Conservation (phyloP, 2,113 vertebrate species). For the Cyprinodon brontotheroides region DNA sequence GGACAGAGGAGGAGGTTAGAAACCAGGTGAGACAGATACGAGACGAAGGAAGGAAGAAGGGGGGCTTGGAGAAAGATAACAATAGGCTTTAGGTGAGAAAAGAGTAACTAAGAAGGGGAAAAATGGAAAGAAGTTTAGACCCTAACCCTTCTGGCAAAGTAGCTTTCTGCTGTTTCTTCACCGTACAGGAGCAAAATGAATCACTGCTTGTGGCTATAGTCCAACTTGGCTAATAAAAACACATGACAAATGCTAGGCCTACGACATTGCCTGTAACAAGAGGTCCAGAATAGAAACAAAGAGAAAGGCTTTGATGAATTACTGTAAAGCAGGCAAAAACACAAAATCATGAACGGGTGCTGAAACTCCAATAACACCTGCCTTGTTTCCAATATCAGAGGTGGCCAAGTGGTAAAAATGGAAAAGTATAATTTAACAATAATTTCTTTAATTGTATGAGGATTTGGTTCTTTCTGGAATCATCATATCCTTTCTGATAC, state of each 20-base stretch:
- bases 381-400: slow-evolving; percentile 4
- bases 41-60: slow-evolving; percentile 25
- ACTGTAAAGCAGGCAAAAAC: slow-evolving; percentile 32
- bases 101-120: slow-evolving; percentile 27
- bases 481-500: neutral
- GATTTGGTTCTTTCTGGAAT: neutral
- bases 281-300: slow-evolving; percentile 17
- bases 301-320: slow-evolving; percentile 46
- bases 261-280: slow-evolving; percentile 16
- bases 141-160: slow-evolving; percentile 8
- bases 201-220: neutral
- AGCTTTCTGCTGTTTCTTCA: slow-evolving; percentile 10
- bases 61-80: slow-evolving; percentile 32
- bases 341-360: slow-evolving; percentile 50
- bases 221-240: slow-evolving; percentile 18
- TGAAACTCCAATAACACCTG: slow-evolving; percentile 59
- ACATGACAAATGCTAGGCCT: slow-evolving; percentile 23
- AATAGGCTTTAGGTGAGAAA: slow-evolving; percentile 31
- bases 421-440: neutral
- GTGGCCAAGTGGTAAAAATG: neutral
- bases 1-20: slow-evolving; percentile 50
- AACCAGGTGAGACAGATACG: slow-evolving; percentile 60
- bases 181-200: neutral
- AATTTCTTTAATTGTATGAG: neutral
- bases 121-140: neutral